A percentile compares a stretch with the other conserved stretches of the same genome.
phyloP scores from a whole-genome alignment of 2,113 vertebrate species.

The Pithys albifrons region DNA sequence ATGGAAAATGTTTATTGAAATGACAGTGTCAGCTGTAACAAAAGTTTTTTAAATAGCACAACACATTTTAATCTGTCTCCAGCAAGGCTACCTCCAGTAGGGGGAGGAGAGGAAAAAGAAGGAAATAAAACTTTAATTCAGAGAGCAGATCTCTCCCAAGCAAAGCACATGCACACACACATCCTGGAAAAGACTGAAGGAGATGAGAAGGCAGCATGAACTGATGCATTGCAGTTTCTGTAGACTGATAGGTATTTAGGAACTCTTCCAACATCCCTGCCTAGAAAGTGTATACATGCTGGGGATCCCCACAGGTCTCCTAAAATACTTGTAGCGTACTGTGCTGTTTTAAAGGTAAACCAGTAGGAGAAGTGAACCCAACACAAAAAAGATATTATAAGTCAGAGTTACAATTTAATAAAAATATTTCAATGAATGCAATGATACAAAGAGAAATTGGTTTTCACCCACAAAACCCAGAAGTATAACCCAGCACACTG shows the following conservation, averaged over 20 bases:
- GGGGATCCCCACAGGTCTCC: neutral
- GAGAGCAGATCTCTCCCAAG: neutral
- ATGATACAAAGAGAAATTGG: too few relatives aligned
- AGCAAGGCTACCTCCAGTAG: neutral
- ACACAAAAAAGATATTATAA: too few relatives aligned
- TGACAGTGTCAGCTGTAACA: neutral
- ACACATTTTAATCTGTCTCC: neutral
- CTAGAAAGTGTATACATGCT: rapidly evolving
- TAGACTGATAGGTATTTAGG: too few relatives aligned
- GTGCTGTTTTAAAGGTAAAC: too few relatives aligned
- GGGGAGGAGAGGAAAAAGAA: neutral
- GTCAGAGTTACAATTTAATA: too few relatives aligned
- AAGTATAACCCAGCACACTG: too few relatives aligned
- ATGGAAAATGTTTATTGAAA: neutral
- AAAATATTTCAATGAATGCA: too few relatives aligned
- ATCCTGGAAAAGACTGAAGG: rapidly evolving
- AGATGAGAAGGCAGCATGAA: neutral
- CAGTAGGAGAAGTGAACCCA: too few relatives aligned
- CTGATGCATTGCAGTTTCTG: neutral
- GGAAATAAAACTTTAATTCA: neutral
- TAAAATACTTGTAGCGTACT: neutral
- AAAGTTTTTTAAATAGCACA: slow-evolving; percentile 6
- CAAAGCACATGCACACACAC: rapidly evolving
- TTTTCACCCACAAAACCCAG: too few relatives aligned
- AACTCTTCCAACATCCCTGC: neutral